Conservation (phyloP, 2,888 invertebrate genomes). For the Achlya flavicornis region DNA sequence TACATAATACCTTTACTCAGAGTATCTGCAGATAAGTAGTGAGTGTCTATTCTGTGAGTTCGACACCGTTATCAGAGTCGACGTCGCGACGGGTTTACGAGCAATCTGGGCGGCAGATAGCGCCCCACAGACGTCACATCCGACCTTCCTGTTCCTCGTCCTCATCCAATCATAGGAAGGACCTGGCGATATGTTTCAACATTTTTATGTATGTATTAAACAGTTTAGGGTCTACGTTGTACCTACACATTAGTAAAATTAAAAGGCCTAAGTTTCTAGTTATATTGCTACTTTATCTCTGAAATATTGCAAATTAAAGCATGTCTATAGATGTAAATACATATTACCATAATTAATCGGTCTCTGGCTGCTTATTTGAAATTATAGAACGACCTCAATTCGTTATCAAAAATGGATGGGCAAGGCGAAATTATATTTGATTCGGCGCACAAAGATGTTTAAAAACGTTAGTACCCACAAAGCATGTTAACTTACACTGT, state of each 20-base stretch:
- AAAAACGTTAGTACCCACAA: too few relatives aligned
- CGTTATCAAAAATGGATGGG: too few relatives aligned
- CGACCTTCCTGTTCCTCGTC: conserved; percentile 51
- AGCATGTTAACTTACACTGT: too few relatives aligned
- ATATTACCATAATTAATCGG: too few relatives aligned
- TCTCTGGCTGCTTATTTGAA: too few relatives aligned
- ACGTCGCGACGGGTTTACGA: conserved; percentile 53
- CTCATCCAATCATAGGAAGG: conserved; percentile 47
- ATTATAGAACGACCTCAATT: too few relatives aligned
- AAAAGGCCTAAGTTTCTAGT: too few relatives aligned
- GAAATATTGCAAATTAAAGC: neutral
- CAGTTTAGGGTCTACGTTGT: neutral
- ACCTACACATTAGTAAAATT: conserved; percentile 1
- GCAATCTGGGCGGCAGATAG: conserved; percentile 62
- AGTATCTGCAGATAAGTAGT: conserved; percentile 24
- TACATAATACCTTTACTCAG: neutral
- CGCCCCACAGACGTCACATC: conserved; percentile 58
- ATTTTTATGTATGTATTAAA: conserved; percentile 14
- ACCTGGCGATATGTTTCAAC: conserved; percentile 23
- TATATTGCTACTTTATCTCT: too few relatives aligned
- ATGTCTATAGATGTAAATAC: too few relatives aligned
- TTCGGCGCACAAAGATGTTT: too few relatives aligned
- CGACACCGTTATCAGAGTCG: conserved; percentile 42
- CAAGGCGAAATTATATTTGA: too few relatives aligned
- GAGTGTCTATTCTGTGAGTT: conserved; percentile 40